Conservation (phyloP, 2,888 invertebrate species). For the Folsomia manolachei region DNA sequence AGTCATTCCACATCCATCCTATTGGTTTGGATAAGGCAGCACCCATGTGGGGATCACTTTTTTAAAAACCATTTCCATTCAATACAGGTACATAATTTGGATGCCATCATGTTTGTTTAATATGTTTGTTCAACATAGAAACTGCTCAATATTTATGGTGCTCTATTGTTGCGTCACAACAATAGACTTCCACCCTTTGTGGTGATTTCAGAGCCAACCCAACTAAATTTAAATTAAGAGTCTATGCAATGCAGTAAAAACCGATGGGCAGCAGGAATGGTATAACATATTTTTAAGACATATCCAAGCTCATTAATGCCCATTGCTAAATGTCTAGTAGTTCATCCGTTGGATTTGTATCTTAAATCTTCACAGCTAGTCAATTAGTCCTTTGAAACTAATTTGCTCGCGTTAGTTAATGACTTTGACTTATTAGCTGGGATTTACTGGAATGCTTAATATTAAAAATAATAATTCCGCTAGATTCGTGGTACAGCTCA, state of each 20-base stretch:
- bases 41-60: background rate
- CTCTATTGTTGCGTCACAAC: background rate
- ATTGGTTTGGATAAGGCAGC: background rate
- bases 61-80: slow-evolving; percentile 4
- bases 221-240: background rate
- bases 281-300: no score
- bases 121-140: background rate
- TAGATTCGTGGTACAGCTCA: no score
- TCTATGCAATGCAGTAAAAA: background rate
- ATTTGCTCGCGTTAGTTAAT: no score
- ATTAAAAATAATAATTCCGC: no score
- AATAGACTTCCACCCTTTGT: background rate
- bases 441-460: no score
- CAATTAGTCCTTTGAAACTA: no score
- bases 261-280: no score
- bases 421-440: no score
- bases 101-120: slow-evolving; percentile 1
- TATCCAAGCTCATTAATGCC: no score
- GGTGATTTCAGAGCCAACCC: background rate
- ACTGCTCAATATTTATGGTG: background rate
- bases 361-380: no score
- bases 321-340: no score
- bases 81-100: background rate
- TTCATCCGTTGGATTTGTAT: no score
- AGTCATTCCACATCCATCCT: background rate